Evolutionary conservation across 2,797 vertebrate genomes (phyloP).

Genomic region (Pogoniulus pusillus): DNA sequence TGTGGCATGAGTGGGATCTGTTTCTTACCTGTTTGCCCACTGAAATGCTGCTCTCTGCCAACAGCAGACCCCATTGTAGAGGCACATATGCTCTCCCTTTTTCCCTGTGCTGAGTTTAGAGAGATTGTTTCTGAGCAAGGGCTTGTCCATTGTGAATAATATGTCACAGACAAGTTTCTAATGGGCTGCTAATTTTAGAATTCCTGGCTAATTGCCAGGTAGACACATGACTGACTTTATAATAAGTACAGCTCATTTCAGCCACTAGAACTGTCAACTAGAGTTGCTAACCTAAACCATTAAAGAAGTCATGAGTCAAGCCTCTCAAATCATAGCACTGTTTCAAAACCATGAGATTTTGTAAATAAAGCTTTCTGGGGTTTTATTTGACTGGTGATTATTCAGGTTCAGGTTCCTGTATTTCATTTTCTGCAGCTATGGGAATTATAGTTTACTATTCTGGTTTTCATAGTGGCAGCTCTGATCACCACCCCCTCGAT

Average conservation of each 20-base stretch:
- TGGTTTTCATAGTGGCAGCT: neutral
- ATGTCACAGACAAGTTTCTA: neutral
- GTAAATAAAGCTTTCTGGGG: neutral
- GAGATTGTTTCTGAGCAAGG: neutral
- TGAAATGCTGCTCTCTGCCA: neutral
- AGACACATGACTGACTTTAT: neutral
- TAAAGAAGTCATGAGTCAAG: neutral
- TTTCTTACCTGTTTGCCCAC: neutral
- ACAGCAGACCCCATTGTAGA: neutral
- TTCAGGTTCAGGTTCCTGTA: neutral
- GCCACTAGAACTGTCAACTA: neutral
- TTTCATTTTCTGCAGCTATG: neutral
- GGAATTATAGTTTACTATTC: neutral
- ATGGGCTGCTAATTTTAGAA: neutral
- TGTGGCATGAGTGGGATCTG: neutral
- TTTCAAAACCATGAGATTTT: neutral
- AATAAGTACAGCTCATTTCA: neutral
- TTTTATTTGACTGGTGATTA: neutral
- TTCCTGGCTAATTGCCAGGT: conserved; percentile 42
- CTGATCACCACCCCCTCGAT: neutral
- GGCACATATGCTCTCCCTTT: neutral
- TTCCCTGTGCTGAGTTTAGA: neutral
- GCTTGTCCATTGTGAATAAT: neutral
- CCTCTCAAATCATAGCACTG: neutral
- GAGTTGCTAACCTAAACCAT: neutral